phyloP scores from a whole-genome alignment of 2,888 invertebrate genomes.

The Furcula furcula region DNA sequence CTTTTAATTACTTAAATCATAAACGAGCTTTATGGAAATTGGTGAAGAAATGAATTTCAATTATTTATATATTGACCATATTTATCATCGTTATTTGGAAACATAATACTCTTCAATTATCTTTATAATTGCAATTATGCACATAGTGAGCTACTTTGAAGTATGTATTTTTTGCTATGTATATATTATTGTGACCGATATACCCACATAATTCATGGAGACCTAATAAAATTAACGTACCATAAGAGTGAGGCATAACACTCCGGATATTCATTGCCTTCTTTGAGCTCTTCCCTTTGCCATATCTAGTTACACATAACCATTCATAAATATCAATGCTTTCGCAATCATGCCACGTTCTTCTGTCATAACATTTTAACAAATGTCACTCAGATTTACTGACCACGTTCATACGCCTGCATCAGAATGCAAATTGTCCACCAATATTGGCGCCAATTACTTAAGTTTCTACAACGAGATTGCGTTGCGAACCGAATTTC shows the following conservation, averaged over 20 bases:
- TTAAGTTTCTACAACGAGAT: constrained; percentile 30
- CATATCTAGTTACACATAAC: too few relatives aligned
- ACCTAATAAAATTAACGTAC: too few relatives aligned
- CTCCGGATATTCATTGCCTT: not conserved
- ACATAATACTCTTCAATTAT: not conserved
- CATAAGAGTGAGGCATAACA: not conserved
- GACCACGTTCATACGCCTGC: constrained; percentile 19
- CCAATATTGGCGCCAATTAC: constrained; percentile 33
- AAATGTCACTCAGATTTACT: constrained; percentile 34
- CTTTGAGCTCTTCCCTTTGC: too few relatives aligned
- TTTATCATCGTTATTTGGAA: not conserved
- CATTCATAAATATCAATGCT: not conserved
- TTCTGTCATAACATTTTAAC: constrained; percentile 28
- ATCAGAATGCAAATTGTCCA: constrained; percentile 32
- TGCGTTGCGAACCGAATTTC: constrained; percentile 38
- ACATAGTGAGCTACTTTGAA: not conserved
- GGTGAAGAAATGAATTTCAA: too few relatives aligned
- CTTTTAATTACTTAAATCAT: too few relatives aligned
- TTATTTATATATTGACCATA: too few relatives aligned
- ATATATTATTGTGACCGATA: constrained; percentile 1
- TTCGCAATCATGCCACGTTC: constrained; percentile 22
- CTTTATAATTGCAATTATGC: not conserved
- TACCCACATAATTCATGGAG: not conserved
- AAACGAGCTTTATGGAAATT: too few relatives aligned
- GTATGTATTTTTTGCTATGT: not conserved